phyloP scores from a whole-genome alignment of 2,888 invertebrate species.

The Glomeris marginata region DNA sequence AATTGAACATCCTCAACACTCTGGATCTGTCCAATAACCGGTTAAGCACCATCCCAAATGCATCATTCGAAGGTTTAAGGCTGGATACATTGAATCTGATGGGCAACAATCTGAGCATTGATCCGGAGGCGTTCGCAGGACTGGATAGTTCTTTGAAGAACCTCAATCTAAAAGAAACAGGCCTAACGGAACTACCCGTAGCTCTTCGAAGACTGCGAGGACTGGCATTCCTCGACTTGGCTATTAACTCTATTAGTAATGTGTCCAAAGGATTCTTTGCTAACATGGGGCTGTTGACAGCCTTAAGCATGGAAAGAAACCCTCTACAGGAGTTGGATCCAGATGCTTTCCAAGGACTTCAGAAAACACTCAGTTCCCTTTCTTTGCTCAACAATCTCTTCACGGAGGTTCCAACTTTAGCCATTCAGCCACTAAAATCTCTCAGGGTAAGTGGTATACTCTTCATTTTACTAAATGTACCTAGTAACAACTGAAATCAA shows the following conservation, averaged over 20 bases:
- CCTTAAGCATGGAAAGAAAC: slow-evolving; percentile 75
- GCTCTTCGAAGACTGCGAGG: slow-evolving; percentile 59
- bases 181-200: slow-evolving; percentile 61
- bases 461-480: background rate
- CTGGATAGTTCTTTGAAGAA: slow-evolving; percentile 69
- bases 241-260: slow-evolving; percentile 71
- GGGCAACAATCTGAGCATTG: slow-evolving; percentile 63
- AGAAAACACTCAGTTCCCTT: slow-evolving; percentile 66
- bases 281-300: slow-evolving; percentile 64
- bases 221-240: slow-evolving; percentile 73
- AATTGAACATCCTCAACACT: slow-evolving; percentile 52
- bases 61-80: slow-evolving; percentile 54
- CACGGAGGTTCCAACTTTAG: slow-evolving; percentile 69
- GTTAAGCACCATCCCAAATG: slow-evolving; percentile 52
- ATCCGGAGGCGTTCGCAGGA: slow-evolving; percentile 54
- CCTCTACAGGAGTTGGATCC: slow-evolving; percentile 59
- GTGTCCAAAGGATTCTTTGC: slow-evolving; percentile 30
- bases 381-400: slow-evolving; percentile 77
- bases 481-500: background rate
- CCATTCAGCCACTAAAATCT: slow-evolving; percentile 59
- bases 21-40: slow-evolving; percentile 72
- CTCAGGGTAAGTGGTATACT: slow-evolving; percentile 40
- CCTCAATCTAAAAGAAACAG: slow-evolving; percentile 72
- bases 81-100: slow-evolving; percentile 42
- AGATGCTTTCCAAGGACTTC: slow-evolving; percentile 62